A percentile compares a stretch with the other conserved stretches of the same genome.
Conservation (phyloP, 2,113 vertebrate species). For the Sander lucioperca region DNA sequence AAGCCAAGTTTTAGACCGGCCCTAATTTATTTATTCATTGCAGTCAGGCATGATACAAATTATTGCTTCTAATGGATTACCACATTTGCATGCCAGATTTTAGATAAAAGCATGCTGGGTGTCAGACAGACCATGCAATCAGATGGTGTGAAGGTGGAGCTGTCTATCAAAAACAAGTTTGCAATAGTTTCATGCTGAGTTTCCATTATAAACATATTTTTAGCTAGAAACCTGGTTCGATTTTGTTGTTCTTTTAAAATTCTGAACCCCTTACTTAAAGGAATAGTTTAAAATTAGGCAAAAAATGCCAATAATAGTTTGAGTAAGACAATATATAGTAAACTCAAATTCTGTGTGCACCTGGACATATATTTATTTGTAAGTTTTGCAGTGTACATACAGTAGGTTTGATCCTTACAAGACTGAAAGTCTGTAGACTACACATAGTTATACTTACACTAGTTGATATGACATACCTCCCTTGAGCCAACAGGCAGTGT, state of each 20-base stretch:
- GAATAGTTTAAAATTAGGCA: not conserved
- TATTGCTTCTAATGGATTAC: slow-evolving; percentile 18
- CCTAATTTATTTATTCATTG: slow-evolving; percentile 20
- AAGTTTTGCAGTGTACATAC: not conserved
- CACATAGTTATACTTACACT: not conserved
- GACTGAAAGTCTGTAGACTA: not conserved
- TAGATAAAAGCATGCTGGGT: not conserved
- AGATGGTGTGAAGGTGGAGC: not conserved
- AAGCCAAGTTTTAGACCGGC: slow-evolving; percentile 18
- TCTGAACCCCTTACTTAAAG: not conserved
- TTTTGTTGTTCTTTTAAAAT: not conserved
- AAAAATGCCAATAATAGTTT: too few species aligned
- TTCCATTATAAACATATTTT: not conserved
- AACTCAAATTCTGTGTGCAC: not conserved
- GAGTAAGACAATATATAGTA: not conserved
- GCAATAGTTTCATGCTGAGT: not conserved
- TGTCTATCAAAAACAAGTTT: not conserved
- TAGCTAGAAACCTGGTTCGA: not conserved
- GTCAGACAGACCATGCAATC: not conserved
- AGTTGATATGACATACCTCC: not conserved
- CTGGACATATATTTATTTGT: not conserved
- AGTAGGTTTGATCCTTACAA: not conserved
- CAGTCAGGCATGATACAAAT: slow-evolving; percentile 20
- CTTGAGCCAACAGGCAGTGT: not conserved
- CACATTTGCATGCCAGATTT: slow-evolving; percentile 3